A percentile compares a stretch with the other conserved stretches of the same genome.
These are phyloP conservation scores for Notothenia coriiceps DNA, from an alignment of 2,113 vertebrate species.

Conservation along the genomic window DNA sequence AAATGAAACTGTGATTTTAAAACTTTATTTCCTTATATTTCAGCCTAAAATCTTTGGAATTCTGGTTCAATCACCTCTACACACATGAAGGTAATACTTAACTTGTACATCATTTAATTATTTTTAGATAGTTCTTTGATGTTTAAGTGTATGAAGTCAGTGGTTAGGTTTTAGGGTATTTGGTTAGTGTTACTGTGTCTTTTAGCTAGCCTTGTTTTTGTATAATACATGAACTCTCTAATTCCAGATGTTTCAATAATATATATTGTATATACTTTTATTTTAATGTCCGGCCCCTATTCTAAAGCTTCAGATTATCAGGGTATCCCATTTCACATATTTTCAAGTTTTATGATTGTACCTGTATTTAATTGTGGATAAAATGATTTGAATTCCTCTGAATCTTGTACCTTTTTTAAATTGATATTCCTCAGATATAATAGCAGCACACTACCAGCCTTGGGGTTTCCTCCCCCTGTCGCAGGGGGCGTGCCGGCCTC, in stretches of 20 bases:
- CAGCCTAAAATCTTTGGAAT: conserved; percentile 95
- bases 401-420: not conserved
- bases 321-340: no score
- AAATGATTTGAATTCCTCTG: not conserved
- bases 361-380: no score
- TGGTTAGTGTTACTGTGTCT: no score
- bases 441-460: conserved; percentile 91
- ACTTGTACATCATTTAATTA: not conserved
- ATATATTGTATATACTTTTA: no score
- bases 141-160: no score
- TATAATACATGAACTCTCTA: no score
- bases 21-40: conserved; percentile 7
- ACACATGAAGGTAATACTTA: conserved; percentile 92
- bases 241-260: no score
- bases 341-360: no score
- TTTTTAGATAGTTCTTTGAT: not conserved
- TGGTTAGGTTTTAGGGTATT: no score
- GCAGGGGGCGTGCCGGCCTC: conserved; percentile 88
- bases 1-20: not conserved
- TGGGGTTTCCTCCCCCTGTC: conserved; percentile 93
- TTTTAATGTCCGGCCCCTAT: no score
- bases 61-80: conserved; percentile 97
- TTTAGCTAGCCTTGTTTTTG: no score
- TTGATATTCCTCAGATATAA: conserved; percentile 85
- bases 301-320: no score